These are phyloP conservation scores for Protosalanx chinensis DNA, from an alignment of 2,797 vertebrate genomes.

Conservation along the genomic window DNA sequence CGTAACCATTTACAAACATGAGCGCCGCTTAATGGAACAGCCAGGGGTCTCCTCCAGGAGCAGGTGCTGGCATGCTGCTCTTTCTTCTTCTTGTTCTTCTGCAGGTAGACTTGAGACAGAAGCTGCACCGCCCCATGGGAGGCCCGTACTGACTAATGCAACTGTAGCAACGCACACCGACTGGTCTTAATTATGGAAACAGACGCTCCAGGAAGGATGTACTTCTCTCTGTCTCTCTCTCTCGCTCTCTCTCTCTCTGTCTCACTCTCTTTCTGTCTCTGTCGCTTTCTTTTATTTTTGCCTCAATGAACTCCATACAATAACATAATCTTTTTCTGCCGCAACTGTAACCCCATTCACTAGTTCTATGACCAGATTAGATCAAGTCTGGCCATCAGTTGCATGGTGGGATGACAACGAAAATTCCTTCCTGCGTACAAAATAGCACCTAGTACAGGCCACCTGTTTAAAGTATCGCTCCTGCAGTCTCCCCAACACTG, in stretches of 20 bases:
- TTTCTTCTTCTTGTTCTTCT: conserved; percentile 43
- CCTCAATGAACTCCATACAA: too few species aligned
- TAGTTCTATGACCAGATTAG: background rate
- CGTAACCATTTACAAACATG: conserved; percentile 61
- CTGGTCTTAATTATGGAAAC: conserved; percentile 69
- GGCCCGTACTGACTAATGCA: conserved; percentile 59
- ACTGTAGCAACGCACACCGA: conserved; percentile 49
- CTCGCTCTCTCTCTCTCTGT: conserved; percentile 23
- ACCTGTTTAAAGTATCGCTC: conserved; percentile 24
- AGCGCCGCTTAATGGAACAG: conserved; percentile 66
- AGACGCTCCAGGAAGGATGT: conserved; percentile 47
- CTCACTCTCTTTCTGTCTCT: background rate
- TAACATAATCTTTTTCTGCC: background rate
- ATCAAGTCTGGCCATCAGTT: background rate
- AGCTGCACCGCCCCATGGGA: conserved; percentile 60
- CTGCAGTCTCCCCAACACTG: conserved; percentile 40
- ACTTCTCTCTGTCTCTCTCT: background rate
- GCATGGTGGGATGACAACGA: background rate
- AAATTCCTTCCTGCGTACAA: background rate
- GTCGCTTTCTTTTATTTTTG: too few species aligned
- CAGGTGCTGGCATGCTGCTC: conserved; percentile 49
- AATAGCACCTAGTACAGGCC: conserved; percentile 16
- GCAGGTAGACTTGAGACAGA: conserved; percentile 48
- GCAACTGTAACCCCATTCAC: background rate
- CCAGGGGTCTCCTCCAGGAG: conserved; percentile 52